Conservation (phyloP, 2,113 vertebrate species). For the Tachysurus vachellii region DNA sequence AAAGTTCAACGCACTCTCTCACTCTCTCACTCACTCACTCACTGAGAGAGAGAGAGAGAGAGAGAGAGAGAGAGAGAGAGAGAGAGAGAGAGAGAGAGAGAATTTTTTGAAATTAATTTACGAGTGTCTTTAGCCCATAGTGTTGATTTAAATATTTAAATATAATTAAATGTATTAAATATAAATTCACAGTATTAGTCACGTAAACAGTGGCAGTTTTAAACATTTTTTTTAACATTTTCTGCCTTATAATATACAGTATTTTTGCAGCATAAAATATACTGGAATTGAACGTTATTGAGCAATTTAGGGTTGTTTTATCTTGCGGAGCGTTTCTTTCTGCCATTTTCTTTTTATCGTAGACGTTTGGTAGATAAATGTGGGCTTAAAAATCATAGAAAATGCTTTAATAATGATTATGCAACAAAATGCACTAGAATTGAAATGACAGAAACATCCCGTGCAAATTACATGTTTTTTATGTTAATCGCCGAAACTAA, state of each 20-base stretch:
- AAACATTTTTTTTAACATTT: background rate
- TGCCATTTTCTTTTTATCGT: background rate
- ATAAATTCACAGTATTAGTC: background rate
- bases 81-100: constrained; percentile 6
- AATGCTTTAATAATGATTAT: background rate
- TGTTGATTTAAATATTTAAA: background rate
- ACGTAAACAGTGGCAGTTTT: background rate
- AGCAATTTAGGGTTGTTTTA: background rate
- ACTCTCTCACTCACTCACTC: background rate
- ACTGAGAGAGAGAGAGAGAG: background rate
- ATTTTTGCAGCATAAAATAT: background rate
- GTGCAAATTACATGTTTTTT: background rate
- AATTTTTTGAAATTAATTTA: background rate
- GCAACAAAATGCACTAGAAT: background rate
- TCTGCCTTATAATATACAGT: background rate
- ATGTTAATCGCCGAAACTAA: background rate
- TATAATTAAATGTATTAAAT: background rate
- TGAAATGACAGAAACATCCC: background rate
- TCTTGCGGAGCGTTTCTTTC: background rate
- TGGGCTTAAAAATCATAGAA: background rate
- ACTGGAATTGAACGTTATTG: background rate
- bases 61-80: constrained; percentile 26
- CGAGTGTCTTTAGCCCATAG: background rate
- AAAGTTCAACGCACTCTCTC: constrained; percentile 50
- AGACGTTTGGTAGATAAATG: background rate